Conservation (phyloP, 2,888 invertebrate species). For the Silvanus unidentatus region DNA sequence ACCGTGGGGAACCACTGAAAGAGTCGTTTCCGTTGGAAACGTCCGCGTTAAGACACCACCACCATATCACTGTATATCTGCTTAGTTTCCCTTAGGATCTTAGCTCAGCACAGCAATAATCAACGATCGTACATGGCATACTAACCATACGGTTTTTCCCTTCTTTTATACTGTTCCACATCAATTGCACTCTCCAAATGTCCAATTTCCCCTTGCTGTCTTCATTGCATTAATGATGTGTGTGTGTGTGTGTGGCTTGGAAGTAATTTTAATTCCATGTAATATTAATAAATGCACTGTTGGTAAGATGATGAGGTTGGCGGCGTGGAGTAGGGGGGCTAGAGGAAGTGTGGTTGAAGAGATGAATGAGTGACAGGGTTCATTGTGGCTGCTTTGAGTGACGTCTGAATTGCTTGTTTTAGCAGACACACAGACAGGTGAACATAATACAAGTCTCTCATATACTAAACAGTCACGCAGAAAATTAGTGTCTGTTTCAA, state of each 20-base stretch:
- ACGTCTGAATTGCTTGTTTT: constrained; percentile 42
- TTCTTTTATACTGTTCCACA: background rate
- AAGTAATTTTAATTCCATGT: too few species aligned
- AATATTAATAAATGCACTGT: too few species aligned
- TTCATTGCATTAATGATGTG: background rate
- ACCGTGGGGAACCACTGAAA: constrained; percentile 22
- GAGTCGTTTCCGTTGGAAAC: constrained; percentile 16
- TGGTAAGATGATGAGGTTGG: constrained; percentile 37
- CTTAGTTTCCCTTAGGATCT: constrained; percentile 28
- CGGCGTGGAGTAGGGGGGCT: constrained; percentile 27
- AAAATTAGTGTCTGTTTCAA: constrained; percentile 20
- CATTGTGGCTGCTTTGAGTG: constrained; percentile 40
- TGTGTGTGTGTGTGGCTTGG: too few species aligned
- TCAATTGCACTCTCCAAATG: background rate
- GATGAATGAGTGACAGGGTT: constrained; percentile 42
- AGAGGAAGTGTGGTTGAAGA: constrained; percentile 15
- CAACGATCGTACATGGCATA: constrained; percentile 22
- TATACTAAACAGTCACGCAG: constrained; percentile 15
- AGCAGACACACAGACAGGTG: constrained; percentile 33
- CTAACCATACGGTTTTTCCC: constrained; percentile 11
- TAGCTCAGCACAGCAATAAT: constrained; percentile 31
- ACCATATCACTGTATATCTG: constrained; percentile 12
- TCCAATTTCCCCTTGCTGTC: background rate
- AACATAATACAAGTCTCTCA: constrained; percentile 26
- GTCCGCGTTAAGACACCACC: constrained; percentile 14